Conservation (phyloP, 2,888 invertebrate species). For the Tillus elongatus region DNA sequence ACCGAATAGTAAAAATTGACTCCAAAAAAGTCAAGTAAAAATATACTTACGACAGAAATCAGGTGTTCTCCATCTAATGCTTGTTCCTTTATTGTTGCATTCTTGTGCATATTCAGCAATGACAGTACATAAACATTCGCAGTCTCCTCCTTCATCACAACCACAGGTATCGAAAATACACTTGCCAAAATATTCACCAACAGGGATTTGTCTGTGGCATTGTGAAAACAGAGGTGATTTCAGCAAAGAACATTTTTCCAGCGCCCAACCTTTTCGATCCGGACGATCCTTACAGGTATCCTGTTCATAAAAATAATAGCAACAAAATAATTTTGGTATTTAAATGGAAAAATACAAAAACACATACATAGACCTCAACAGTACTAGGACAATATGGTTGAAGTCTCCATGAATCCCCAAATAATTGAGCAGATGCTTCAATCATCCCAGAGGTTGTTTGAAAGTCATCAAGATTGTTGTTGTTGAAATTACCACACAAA, state of each 20-base stretch:
- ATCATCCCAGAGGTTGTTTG: slow-evolving; percentile 72
- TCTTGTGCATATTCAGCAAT: slow-evolving; percentile 80
- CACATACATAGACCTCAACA: slow-evolving; percentile 46
- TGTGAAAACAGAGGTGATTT: slow-evolving; percentile 62
- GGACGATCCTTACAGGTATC: slow-evolving; percentile 70
- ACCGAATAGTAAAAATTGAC: too few species aligned
- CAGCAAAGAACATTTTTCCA: slow-evolving; percentile 63
- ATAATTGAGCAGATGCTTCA: slow-evolving; percentile 66
- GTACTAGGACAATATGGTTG: slow-evolving; percentile 65
- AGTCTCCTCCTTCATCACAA: slow-evolving; percentile 83
- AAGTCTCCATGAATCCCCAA: slow-evolving; percentile 84
- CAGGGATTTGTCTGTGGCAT: slow-evolving; percentile 73
- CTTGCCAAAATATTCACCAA: slow-evolving; percentile 58
- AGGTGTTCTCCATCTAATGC: slow-evolving; percentile 72
- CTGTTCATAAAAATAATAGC: too few species aligned
- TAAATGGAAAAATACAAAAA: too few species aligned
- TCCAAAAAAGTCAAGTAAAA: too few species aligned
- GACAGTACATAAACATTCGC: slow-evolving; percentile 82
- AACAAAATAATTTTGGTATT: too few species aligned
- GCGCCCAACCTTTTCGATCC: slow-evolving; percentile 72
- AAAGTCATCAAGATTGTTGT: slow-evolving; percentile 76
- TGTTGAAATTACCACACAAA: slow-evolving; percentile 86
- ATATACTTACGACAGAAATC: slow-evolving; percentile 71
- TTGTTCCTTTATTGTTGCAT: slow-evolving; percentile 67
- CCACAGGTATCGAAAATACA: slow-evolving; percentile 83